Evolutionary conservation across 2,888 invertebrate genomes (phyloP).

Genomic region (Drosophila mayaguana): DNA sequence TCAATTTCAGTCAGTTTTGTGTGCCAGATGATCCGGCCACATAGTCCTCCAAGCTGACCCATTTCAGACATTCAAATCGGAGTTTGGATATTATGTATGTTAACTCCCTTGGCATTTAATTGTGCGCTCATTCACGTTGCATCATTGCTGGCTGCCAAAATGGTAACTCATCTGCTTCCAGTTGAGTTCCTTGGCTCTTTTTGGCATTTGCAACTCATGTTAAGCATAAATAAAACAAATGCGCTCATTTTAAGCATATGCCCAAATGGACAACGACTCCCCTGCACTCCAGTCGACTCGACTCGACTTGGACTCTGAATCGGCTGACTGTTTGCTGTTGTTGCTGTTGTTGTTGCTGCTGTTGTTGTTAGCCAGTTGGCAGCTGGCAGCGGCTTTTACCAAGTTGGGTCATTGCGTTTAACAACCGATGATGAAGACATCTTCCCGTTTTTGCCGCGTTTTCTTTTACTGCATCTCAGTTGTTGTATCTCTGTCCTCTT

Average conservation of each 20-base stretch:
- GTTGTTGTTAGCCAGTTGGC: constrained; percentile 31
- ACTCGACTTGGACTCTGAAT: constrained; percentile 14
- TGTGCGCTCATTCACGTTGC: constrained; percentile 23
- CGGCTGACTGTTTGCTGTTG: constrained; percentile 25
- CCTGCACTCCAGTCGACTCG: constrained; percentile 4
- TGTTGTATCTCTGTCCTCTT: constrained; percentile 18
- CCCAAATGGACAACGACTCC: constrained; percentile 27
- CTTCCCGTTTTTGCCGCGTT: constrained; percentile 62
- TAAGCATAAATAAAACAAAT: constrained; percentile 80
- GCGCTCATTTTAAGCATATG: constrained; percentile 75
- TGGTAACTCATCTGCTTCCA: constrained; percentile 51
- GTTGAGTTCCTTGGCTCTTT: constrained; percentile 45
- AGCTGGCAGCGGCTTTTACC: constrained; percentile 60
- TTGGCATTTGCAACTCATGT: constrained; percentile 82
- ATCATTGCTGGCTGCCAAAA: constrained; percentile 28
- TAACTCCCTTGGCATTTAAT: constrained; percentile 30
- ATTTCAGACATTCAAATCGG: constrained; percentile 3
- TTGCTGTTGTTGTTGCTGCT: constrained; percentile 2
- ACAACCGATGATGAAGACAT: constrained; percentile 77
- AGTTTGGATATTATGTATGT: background rate
- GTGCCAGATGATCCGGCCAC: background rate
- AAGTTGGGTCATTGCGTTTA: constrained; percentile 71
- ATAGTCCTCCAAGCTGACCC: constrained; percentile 2
- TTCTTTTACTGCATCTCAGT: constrained; percentile 27
- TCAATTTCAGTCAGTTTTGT: constrained; percentile 52